Conservation (phyloP, 2,113 vertebrate genomes). For the Eudyptes chrysolophus region DNA sequence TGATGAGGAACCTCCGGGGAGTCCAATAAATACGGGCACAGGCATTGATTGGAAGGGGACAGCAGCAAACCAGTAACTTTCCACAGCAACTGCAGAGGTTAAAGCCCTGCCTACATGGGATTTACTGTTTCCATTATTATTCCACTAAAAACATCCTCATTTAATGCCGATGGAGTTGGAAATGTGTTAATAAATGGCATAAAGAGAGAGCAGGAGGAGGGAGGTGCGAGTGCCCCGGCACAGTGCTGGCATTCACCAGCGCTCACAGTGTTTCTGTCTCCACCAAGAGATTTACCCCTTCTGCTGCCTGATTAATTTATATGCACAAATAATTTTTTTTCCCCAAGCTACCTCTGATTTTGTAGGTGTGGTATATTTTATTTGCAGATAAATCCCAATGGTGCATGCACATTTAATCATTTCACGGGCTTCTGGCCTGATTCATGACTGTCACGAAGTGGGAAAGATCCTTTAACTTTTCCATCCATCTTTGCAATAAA, state of each 20-base stretch:
- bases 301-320: neutral
- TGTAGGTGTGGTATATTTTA: neutral
- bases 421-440: neutral
- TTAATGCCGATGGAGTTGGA: neutral
- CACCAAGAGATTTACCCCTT: neutral
- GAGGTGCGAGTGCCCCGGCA: accelerated
- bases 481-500: neutral
- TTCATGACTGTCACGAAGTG: neutral
- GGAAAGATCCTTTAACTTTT: conserved; percentile 6
- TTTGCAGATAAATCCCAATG: neutral
- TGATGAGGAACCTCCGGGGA: neutral
- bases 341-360: neutral
- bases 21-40: neutral
- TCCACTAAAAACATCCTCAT: neutral
- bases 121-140: neutral
- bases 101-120: neutral
- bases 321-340: neutral
- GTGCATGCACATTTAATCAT: neutral
- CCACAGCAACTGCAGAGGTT: accelerated
- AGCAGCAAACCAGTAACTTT: neutral
- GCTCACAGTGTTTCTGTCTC: neutral
- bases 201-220: neutral
- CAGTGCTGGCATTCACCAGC: neutral
- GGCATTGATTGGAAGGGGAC: neutral
- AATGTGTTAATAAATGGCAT: neutral